Percentiles rank a stretch among this genome's conserved stretches.
These are phyloP conservation scores for Riptortus pedestris DNA, from an alignment of 1,140 invertebrate species.

Conservation along the genomic window DNA sequence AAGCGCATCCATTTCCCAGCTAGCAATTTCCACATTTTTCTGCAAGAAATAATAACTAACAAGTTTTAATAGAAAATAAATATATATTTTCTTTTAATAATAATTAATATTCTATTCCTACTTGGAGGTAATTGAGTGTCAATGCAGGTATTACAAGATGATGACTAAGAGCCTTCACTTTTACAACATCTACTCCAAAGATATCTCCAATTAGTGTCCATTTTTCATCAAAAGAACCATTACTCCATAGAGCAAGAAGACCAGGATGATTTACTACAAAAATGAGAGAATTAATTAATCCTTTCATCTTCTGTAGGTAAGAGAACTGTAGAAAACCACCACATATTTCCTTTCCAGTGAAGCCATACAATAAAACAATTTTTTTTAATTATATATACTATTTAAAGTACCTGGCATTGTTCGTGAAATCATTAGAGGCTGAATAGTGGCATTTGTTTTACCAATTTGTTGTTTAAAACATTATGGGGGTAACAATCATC, in stretches of 20 bases:
- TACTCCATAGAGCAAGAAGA: not conserved
- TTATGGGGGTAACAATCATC: too few relatives aligned
- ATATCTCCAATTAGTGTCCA: constrained; percentile 5
- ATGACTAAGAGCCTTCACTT: not conserved
- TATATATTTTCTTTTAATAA: too few relatives aligned
- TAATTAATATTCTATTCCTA: too few relatives aligned
- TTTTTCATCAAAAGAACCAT: not conserved
- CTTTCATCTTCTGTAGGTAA: not conserved
- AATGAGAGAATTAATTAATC: not conserved
- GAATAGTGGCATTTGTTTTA: too few relatives aligned
- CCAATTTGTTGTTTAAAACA: too few relatives aligned
- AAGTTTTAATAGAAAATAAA: too few relatives aligned
- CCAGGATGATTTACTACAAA: not conserved
- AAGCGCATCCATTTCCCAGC: not conserved
- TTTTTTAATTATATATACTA: too few relatives aligned
- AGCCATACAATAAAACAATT: too few relatives aligned
- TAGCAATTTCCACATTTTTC: not conserved
- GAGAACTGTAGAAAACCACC: not conserved
- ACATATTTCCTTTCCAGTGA: too few relatives aligned
- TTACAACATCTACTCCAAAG: not conserved
- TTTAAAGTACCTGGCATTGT: too few relatives aligned
- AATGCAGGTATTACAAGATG: not conserved
- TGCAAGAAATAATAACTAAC: not conserved
- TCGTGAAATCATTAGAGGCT: too few relatives aligned
- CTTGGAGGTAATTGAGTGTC: not conserved